Evolutionary conservation across 35 echinoderm and acorn worm species (phyloP).

Genomic region (Stichopus chloronotus): DNA sequence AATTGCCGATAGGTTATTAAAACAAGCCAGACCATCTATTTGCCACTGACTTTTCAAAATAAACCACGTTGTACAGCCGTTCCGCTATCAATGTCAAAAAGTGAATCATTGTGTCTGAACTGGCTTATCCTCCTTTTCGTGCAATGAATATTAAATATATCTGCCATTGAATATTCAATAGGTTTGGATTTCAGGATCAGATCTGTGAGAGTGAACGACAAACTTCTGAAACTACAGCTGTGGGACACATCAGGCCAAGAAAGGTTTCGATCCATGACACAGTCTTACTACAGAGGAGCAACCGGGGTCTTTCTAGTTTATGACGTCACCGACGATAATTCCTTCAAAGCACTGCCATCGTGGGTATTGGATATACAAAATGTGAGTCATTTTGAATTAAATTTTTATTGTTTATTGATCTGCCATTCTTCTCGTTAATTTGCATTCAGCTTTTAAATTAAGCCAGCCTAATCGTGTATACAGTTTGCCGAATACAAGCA

Average conservation of each 20-base stretch:
- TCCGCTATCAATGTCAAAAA: too few species aligned
- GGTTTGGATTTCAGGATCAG: slow-evolving; percentile 91
- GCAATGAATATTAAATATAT: too few species aligned
- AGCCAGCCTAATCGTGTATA: too few species aligned
- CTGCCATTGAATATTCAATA: slow-evolving; percentile 10
- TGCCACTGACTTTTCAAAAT: too few species aligned
- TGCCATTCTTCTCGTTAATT: too few species aligned
- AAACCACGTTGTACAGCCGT: too few species aligned
- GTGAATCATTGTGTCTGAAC: too few species aligned
- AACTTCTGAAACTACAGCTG: slow-evolving; percentile 71
- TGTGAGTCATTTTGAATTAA: slow-evolving; percentile 30
- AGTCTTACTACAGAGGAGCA: slow-evolving; percentile 83
- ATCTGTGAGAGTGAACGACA: slow-evolving; percentile 52
- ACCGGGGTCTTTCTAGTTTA: slow-evolving; percentile 73
- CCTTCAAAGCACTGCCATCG: slow-evolving; percentile 53
- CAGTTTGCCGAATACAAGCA: too few species aligned
- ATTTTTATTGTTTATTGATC: background rate
- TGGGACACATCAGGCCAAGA: slow-evolving; percentile 90
- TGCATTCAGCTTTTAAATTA: too few species aligned
- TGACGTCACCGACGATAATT: slow-evolving; percentile 83
- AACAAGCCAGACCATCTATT: too few species aligned
- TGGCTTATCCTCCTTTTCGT: too few species aligned
- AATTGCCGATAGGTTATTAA: too few species aligned
- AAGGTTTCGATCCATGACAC: slow-evolving; percentile 93
- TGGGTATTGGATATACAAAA: slow-evolving; percentile 84